phyloP scores from a whole-genome alignment of 1,140 invertebrate genomes.

The Uloborus diversus region DNA sequence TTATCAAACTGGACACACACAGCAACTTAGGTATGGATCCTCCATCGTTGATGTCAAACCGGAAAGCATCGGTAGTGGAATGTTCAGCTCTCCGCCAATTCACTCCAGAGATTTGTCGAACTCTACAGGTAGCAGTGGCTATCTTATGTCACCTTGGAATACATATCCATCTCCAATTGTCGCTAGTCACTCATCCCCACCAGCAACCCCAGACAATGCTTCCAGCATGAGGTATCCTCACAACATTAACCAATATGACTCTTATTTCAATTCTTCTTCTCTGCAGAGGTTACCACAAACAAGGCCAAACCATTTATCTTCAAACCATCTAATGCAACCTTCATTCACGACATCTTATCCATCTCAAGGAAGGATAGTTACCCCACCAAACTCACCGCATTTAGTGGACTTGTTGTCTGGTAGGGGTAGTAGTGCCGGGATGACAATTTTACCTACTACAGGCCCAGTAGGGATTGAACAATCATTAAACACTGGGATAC shows the following conservation, averaged over 20 bases:
- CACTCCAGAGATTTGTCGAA: conserved; percentile 23
- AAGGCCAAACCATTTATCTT: conserved; percentile 7
- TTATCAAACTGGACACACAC: conserved; percentile 11
- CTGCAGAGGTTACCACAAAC: conserved; percentile 2
- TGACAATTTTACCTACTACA: conserved; percentile 20
- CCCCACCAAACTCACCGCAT: conserved; percentile 70
- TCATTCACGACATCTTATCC: conserved; percentile 28
- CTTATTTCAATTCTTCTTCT: conserved; percentile 26
- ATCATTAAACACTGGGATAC: background rate
- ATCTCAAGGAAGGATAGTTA: conserved; percentile 66
- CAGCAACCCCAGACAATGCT: conserved; percentile 31
- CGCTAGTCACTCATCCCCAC: conserved; percentile 51
- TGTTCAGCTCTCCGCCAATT: background rate
- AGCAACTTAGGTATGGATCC: conserved; percentile 37
- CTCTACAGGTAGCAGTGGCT: conserved; percentile 12
- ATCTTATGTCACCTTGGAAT: conserved; percentile 37
- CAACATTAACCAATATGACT: conserved; percentile 31
- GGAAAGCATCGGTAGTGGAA: background rate
- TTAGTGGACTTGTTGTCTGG: conserved; percentile 65
- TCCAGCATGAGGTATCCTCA: conserved; percentile 26
- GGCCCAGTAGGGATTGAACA: conserved; percentile 9
- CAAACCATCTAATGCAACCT: conserved; percentile 31
- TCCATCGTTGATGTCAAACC: conserved; percentile 29
- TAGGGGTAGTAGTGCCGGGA: conserved; percentile 6
- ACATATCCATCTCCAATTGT: conserved; percentile 42